phyloP scores from a whole-genome alignment of 2,797 vertebrate genomes.

The Pempheris klunzingeri region DNA sequence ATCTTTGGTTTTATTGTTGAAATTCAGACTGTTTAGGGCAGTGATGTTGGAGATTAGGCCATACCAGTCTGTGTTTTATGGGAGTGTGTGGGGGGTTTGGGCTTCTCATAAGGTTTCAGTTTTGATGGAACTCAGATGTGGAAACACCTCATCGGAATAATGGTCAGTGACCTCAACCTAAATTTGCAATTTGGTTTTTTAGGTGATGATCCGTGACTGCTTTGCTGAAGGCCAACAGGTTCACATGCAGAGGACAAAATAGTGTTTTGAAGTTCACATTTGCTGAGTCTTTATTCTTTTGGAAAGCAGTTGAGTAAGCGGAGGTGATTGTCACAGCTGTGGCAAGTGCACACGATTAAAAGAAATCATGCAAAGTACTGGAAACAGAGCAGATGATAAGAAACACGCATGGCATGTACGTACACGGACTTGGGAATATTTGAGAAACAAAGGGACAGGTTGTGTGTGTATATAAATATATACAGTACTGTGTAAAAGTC shows the following conservation, averaged over 20 bases:
- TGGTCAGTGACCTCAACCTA: not conserved
- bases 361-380: conserved; percentile 7
- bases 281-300: not conserved
- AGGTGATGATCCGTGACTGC: not conserved
- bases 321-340: not conserved
- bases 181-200: not conserved
- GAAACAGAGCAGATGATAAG: not conserved
- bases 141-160: not conserved
- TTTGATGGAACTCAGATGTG: not conserved
- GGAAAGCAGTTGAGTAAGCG: not conserved
- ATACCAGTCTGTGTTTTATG: not conserved
- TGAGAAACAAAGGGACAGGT: too few relatives aligned
- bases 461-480: too few relatives aligned
- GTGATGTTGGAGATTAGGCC: not conserved
- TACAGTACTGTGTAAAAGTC: too few relatives aligned
- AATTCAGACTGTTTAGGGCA: not conserved
- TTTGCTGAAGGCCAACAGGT: not conserved
- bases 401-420: not conserved
- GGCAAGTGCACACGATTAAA: conserved; percentile 1
- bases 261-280: not conserved
- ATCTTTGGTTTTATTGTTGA: not conserved
- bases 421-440: not conserved
- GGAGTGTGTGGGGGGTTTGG: too few relatives aligned
- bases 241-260: not conserved
- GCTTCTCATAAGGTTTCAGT: not conserved